Evolutionary conservation across 2,888 invertebrate species (phyloP).

Genomic region (Gasteruption jaculator): DNA sequence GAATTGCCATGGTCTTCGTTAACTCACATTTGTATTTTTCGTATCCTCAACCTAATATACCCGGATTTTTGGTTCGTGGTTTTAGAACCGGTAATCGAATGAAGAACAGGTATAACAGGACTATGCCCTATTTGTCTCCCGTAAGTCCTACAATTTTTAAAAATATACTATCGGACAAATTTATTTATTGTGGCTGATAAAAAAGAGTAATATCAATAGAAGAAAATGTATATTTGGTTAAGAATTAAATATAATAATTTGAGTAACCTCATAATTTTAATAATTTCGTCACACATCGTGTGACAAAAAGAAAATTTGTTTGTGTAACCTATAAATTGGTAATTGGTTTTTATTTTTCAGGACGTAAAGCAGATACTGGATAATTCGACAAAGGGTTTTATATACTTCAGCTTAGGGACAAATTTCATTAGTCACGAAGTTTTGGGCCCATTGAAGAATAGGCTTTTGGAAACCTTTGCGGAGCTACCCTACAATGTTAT

Average conservation of each 20-base stretch:
- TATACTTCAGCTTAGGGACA: slow-evolving; percentile 32
- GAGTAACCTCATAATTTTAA: too few species aligned
- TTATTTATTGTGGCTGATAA: too few species aligned
- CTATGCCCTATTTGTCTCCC: too few species aligned
- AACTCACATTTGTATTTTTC: slow-evolving; percentile 55
- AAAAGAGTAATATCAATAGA: too few species aligned
- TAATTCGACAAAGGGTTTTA: slow-evolving; percentile 27
- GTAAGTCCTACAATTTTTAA: too few species aligned
- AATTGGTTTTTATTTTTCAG: slow-evolving; percentile 23
- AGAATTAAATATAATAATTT: too few species aligned
- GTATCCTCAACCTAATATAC: slow-evolving; percentile 52
- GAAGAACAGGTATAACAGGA: not conserved
- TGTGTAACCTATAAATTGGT: too few species aligned
- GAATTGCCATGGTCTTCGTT: slow-evolving; percentile 46
- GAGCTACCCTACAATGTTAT: slow-evolving; percentile 28
- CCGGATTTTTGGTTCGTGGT: slow-evolving; percentile 53
- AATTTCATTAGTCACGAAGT: slow-evolving; percentile 22
- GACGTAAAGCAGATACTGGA: slow-evolving; percentile 26
- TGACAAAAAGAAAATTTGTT: too few species aligned
- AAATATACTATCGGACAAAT: too few species aligned
- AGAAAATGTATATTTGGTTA: too few species aligned
- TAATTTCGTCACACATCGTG: too few species aligned
- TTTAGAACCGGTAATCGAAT: slow-evolving; percentile 52
- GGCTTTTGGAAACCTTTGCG: slow-evolving; percentile 25
- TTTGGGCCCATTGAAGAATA: slow-evolving; percentile 12